Evolutionary conservation across 2,888 invertebrate species (phyloP).

Genomic region (Acrocyrtus sp.): DNA sequence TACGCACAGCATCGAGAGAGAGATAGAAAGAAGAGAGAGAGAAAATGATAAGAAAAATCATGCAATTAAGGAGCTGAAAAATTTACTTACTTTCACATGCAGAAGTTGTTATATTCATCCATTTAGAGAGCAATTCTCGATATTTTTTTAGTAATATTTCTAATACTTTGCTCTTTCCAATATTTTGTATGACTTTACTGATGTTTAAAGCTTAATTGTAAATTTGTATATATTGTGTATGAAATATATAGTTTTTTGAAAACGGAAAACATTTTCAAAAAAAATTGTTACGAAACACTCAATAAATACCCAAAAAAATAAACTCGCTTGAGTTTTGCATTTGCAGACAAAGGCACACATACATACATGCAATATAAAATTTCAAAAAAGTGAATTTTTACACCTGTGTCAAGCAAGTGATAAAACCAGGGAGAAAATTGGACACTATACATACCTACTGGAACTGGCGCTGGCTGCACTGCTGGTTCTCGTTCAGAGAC

Average conservation of each 20-base stretch:
- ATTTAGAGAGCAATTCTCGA: too few species aligned
- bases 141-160: too few species aligned
- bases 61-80: conserved; percentile 44
- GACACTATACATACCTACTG: conserved; percentile 30
- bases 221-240: too few species aligned
- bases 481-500: conserved; percentile 59
- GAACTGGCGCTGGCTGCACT: conserved; percentile 44
- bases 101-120: conserved; percentile 34
- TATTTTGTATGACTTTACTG: too few species aligned
- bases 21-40: conserved; percentile 22
- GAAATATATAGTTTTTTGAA: too few species aligned
- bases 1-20: conserved; percentile 41
- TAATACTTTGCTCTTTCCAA: too few species aligned
- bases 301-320: conserved; percentile 27
- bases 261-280: too few species aligned
- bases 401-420: too few species aligned
- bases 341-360: conserved; percentile 47
- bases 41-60: conserved; percentile 51
- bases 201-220: too few species aligned
- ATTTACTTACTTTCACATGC: conserved; percentile 51
- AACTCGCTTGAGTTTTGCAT: conserved; percentile 45
- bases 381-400: conserved; percentile 31
- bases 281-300: conserved; percentile 10
- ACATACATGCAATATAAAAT: conserved; percentile 40
- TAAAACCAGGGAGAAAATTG: neutral